Evolutionary conservation across 2,888 invertebrate genomes (phyloP).

Genomic region (Xylophagus ater): DNA sequence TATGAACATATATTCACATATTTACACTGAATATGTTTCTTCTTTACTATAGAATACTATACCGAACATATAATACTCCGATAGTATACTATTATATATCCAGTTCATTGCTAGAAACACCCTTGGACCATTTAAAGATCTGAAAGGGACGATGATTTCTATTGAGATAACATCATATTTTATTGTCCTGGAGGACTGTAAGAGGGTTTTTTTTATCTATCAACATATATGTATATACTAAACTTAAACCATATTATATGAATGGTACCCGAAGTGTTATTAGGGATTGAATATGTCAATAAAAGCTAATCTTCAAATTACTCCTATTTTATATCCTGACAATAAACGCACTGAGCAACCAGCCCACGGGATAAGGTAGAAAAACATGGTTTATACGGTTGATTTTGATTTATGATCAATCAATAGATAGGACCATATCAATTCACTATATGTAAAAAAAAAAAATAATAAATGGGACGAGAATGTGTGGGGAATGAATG

Average conservation of each 20-base stretch:
- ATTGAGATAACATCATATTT: conserved; percentile 20
- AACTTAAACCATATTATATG: no score
- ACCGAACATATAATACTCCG: no score
- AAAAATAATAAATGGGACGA: no score
- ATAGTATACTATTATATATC: no score
- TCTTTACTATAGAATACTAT: no score
- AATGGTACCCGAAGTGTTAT: conserved; percentile 15
- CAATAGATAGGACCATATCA: conserved; percentile 10
- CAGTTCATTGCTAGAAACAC: conserved; percentile 1
- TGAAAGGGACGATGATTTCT: conserved; percentile 18
- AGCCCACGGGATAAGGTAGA: background rate
- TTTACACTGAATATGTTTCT: no score
- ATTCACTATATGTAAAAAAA: no score
- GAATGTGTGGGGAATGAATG: no score
- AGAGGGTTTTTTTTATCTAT: no score
- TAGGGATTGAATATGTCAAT: conserved; percentile 20
- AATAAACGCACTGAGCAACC: conserved; percentile 8
- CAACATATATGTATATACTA: no score
- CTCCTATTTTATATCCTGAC: conserved; percentile 16
- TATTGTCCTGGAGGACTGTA: conserved; percentile 17
- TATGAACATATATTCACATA: no score
- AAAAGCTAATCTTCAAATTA: conserved; percentile 20
- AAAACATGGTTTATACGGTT: conserved; percentile 5
- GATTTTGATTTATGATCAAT: conserved; percentile 17
- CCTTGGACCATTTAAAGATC: conserved; percentile 6